Evolutionary conservation across 2,797 vertebrate genomes (phyloP).

Genomic region (Mus caroli): DNA sequence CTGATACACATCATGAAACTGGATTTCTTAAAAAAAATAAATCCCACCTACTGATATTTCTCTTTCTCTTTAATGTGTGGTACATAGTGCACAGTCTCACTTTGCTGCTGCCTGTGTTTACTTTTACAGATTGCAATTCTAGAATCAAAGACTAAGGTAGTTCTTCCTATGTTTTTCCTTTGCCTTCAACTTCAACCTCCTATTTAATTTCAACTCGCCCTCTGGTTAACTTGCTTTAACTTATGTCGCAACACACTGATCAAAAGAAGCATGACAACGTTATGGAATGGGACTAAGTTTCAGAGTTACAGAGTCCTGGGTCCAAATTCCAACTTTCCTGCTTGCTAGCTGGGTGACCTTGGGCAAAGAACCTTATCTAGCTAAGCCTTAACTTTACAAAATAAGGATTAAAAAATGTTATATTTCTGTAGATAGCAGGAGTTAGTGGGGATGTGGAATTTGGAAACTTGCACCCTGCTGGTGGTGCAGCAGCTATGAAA

Average conservation of each 20-base stretch:
- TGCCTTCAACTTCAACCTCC: slow-evolving; percentile 34
- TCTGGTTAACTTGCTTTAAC: slow-evolving; percentile 68
- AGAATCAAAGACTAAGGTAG: slow-evolving; percentile 51
- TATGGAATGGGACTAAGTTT: slow-evolving; percentile 41
- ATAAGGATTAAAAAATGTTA: slow-evolving; percentile 56
- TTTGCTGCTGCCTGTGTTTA: neutral
- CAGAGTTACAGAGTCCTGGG: slow-evolving; percentile 53
- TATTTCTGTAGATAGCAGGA: slow-evolving; percentile 34
- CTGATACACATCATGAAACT: slow-evolving; percentile 23
- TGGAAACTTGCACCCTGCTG: slow-evolving; percentile 13
- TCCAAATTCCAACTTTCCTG: slow-evolving; percentile 73
- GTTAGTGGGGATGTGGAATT: slow-evolving; percentile 4
- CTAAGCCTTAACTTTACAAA: slow-evolving; percentile 70
- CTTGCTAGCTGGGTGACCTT: slow-evolving; percentile 65
- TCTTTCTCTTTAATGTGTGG: slow-evolving; percentile 7
- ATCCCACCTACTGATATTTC: neutral
- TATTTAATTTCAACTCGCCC: slow-evolving; percentile 44
- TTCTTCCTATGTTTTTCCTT: slow-evolving; percentile 12
- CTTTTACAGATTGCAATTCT: slow-evolving; percentile 44
- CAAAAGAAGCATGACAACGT: slow-evolving; percentile 35
- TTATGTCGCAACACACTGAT: slow-evolving; percentile 69
- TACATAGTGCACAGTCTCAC: neutral
- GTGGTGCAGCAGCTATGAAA: neutral
- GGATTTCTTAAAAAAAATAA: slow-evolving; percentile 56
- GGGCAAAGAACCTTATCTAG: slow-evolving; percentile 47